phyloP scores from a whole-genome alignment of 64 coral and sea anemone species.

The Dendrophyllia cribrosa region DNA sequence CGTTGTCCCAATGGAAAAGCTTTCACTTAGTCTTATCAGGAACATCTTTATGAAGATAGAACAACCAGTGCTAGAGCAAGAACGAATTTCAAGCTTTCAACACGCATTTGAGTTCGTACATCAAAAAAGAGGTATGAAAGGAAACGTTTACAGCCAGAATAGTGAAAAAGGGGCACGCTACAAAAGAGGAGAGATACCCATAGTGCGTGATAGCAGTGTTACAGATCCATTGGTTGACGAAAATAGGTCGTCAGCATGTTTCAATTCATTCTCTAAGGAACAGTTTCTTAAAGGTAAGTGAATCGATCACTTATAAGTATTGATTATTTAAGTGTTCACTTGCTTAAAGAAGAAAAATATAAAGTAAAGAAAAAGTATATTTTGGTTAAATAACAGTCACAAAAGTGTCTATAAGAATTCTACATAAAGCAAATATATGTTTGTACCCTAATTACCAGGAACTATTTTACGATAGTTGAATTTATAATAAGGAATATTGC shows the following conservation, averaged over 20 bases:
- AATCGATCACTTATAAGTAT: no score
- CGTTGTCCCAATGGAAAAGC: constrained; percentile 83
- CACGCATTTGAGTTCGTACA: not conserved
- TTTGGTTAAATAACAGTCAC: no score
- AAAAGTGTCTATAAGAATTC: no score
- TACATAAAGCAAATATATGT: no score
- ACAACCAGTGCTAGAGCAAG: constrained; percentile 50
- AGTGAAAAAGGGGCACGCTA: not conserved
- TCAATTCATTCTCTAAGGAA: not conserved
- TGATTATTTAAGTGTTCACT: no score
- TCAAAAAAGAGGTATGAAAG: not conserved
- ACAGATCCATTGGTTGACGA: not conserved
- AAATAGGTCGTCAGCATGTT: not conserved
- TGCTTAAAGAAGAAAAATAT: no score
- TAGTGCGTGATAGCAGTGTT: not conserved
- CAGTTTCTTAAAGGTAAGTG: not conserved
- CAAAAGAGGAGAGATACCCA: not conserved
- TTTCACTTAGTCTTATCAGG: constrained; percentile 77
- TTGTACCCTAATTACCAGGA: no score
- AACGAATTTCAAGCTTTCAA: not conserved
- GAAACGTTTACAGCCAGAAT: no score
- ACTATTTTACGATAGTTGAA: no score
- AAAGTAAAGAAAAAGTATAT: no score
- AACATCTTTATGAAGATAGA: constrained; percentile 95
- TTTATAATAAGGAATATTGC: no score